Conservation (phyloP, 2,113 vertebrate species). For the Rhegmatorhina hoffmannsi region DNA sequence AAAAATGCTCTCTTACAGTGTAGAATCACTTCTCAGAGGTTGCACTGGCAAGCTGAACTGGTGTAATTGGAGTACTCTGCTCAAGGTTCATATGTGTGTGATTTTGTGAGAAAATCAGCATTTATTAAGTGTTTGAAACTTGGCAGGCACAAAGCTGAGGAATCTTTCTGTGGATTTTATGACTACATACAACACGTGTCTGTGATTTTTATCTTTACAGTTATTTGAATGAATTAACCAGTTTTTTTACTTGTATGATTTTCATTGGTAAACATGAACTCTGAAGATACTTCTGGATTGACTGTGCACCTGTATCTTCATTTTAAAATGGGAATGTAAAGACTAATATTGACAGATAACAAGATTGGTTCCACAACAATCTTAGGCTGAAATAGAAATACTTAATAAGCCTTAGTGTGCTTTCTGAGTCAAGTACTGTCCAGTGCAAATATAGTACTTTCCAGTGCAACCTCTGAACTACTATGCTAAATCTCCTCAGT, state of each 20-base stretch:
- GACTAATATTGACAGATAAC: neutral
- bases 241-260: neutral
- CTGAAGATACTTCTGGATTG: neutral
- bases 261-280: neutral
- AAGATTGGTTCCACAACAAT: neutral
- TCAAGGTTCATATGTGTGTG: neutral
- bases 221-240: neutral
- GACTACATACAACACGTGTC: neutral
- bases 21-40: constrained; percentile 69
- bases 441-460: constrained; percentile 24
- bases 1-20: constrained; percentile 53
- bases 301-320: neutral
- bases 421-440: neutral
- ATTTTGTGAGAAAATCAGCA: neutral
- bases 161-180: neutral
- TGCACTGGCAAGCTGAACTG: constrained; percentile 70
- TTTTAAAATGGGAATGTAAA: neutral
- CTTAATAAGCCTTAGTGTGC: neutral
- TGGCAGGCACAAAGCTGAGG: neutral
- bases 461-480: constrained; percentile 76
- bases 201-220: neutral
- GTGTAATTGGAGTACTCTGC: neutral
- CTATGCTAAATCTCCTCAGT: constrained; percentile 75
- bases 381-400: neutral
- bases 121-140: neutral